phyloP scores from a whole-genome alignment of 37 sponge, comb jelly and placozoan genomes.

The Theonella swinhoei region DNA sequence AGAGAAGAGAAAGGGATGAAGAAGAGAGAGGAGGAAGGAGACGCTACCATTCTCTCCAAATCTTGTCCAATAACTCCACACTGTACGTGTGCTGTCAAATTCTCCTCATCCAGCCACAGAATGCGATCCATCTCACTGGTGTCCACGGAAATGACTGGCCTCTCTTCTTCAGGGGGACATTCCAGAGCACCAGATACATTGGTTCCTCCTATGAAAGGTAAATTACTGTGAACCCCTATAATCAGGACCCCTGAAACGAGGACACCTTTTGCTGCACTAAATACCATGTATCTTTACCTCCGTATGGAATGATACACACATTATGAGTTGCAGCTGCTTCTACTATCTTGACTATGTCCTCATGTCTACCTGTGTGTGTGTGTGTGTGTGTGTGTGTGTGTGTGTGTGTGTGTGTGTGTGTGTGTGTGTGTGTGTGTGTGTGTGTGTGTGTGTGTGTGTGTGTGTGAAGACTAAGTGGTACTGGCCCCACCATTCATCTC shows the following conservation, averaged over 20 bases:
- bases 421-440: slow-evolving; percentile 64
- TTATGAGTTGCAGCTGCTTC: slow-evolving; percentile 70
- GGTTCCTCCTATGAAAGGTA: slow-evolving; percentile 79
- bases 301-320: slow-evolving; percentile 89
- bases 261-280: too few relatives aligned
- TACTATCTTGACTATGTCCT: slow-evolving; percentile 79
- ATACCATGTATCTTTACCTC: slow-evolving; percentile 45
- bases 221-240: background rate
- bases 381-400: too few relatives aligned
- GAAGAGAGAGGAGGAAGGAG: too few relatives aligned
- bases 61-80: slow-evolving; percentile 95
- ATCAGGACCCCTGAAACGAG: background rate
- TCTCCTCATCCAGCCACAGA: slow-evolving; percentile 91
- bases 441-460: slow-evolving; percentile 9
- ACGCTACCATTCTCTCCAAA: slow-evolving; percentile 88
- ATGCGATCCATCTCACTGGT: slow-evolving; percentile 91
- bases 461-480: background rate
- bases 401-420: slow-evolving; percentile 39
- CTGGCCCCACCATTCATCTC: background rate
- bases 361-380: slow-evolving; percentile 57
- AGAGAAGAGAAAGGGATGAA: too few relatives aligned
- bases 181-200: slow-evolving; percentile 93
- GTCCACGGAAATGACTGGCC: slow-evolving; percentile 88
- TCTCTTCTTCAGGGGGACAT: slow-evolving; percentile 81
- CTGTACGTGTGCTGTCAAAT: slow-evolving; percentile 84